Percentiles rank a stretch among this genome's conserved stretches.
These are phyloP conservation scores for Mareca strepera DNA, from an alignment of 2,797 vertebrate species.

Conservation along the genomic window DNA sequence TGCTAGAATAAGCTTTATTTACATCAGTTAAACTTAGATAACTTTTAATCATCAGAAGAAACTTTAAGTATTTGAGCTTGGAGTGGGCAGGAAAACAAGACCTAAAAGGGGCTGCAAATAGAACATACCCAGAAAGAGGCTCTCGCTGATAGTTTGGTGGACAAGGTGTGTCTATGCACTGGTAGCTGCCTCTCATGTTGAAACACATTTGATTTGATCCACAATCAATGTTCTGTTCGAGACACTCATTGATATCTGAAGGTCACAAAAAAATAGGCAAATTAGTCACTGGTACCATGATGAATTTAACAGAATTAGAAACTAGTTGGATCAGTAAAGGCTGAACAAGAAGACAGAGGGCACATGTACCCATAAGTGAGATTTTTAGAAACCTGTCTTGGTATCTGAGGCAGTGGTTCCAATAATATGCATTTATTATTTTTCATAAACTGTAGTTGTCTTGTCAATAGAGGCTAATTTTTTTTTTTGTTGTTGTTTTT, in stretches of 20 bases:
- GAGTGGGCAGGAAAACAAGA: background rate
- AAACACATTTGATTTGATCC: conserved; percentile 94
- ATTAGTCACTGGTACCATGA: background rate
- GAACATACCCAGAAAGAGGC: conserved; percentile 81
- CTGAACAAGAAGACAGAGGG: background rate
- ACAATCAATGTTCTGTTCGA: conserved; percentile 90
- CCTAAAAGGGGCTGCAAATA: background rate
- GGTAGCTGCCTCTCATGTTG: conserved; percentile 95
- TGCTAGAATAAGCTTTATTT: background rate
- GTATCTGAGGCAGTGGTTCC: background rate
- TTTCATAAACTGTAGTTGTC: rapidly evolving
- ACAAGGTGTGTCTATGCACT: conserved; percentile 95
- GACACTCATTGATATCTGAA: conserved; percentile 93
- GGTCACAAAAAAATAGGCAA: background rate
- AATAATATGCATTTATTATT: background rate
- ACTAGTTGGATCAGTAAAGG: background rate
- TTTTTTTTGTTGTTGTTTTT: background rate
- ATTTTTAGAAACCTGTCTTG: background rate
- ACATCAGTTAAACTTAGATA: background rate
- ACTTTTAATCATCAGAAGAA: too few relatives aligned
- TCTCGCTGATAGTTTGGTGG: conserved; percentile 93
- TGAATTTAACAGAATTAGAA: background rate
- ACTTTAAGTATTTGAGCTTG: background rate
- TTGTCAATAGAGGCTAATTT: background rate
- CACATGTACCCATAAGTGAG: background rate